phyloP scores from a whole-genome alignment of 2,797 vertebrate genomes.

The Falco novaeseelandiae region DNA sequence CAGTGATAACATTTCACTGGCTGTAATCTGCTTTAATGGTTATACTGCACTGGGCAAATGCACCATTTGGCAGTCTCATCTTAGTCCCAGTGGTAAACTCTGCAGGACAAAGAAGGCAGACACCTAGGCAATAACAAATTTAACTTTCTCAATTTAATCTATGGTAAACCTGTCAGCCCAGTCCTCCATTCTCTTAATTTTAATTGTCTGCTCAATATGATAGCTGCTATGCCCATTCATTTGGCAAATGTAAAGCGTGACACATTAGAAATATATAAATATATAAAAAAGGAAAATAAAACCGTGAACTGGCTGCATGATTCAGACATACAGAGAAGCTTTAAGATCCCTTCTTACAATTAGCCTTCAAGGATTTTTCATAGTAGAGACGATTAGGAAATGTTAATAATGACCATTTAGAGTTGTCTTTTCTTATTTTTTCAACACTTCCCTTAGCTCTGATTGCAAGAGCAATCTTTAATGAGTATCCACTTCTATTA shows the following conservation, averaged over 20 bases:
- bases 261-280: background rate
- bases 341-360: background rate
- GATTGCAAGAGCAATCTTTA: slow-evolving; percentile 54
- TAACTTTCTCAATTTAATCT: background rate
- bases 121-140: background rate
- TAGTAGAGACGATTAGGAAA: background rate
- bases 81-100: background rate
- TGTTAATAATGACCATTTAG: slow-evolving; percentile 23
- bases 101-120: background rate
- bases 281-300: background rate
- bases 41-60: background rate
- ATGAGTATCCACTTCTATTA: slow-evolving; percentile 49
- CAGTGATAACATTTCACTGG: background rate
- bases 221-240: background rate
- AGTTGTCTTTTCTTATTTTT: slow-evolving; percentile 32
- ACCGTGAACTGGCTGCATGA: background rate
- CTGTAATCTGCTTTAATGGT: background rate
- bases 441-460: background rate
- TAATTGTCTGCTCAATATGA: background rate
- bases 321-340: background rate
- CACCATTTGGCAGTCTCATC: background rate
- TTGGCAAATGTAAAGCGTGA: background rate
- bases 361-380: background rate
- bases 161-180: background rate
- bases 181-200: background rate